Evolutionary conservation across 1,140 invertebrate species (phyloP).

Genomic region (Sweltsa coloradensis): DNA sequence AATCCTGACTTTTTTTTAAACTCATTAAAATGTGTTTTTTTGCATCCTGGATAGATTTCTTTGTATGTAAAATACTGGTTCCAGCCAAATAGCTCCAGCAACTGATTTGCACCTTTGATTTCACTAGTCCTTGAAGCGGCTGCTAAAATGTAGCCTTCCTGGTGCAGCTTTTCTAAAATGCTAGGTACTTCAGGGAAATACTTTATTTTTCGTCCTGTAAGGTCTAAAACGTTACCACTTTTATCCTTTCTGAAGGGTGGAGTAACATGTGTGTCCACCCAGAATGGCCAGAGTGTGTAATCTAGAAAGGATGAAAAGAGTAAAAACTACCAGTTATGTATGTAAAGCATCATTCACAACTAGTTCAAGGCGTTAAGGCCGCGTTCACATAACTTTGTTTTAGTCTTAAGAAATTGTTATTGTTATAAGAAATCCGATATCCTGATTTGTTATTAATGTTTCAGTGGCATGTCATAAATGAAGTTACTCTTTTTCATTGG

Average conservation of each 20-base stretch:
- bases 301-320: slow-evolving; percentile 40
- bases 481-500: too few relatives aligned
- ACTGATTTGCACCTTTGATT: slow-evolving; percentile 47
- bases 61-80: slow-evolving; percentile 53
- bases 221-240: slow-evolving; percentile 39
- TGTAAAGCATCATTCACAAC: too few relatives aligned
- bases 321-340: too few relatives aligned
- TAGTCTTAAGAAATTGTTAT: too few relatives aligned
- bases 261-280: slow-evolving; percentile 56
- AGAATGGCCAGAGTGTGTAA: slow-evolving; percentile 68
- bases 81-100: slow-evolving; percentile 57
- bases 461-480: too few relatives aligned
- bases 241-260: slow-evolving; percentile 47
- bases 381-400: too few relatives aligned
- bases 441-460: too few relatives aligned
- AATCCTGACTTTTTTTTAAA: slow-evolving; percentile 42
- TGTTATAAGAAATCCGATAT: too few relatives aligned
- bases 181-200: slow-evolving; percentile 46
- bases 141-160: slow-evolving; percentile 42
- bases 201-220: slow-evolving; percentile 32
- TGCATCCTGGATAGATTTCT: slow-evolving; percentile 64
- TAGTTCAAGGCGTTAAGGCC: too few relatives aligned
- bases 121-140: slow-evolving; percentile 55
- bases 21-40: slow-evolving; percentile 55
- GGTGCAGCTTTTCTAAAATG: slow-evolving; percentile 40